Percentiles rank a stretch among this genome's conserved stretches.
Evolutionary conservation across 2,113 vertebrate genomes (phyloP).

Genomic region (Chrysochloris asiatica): DNA sequence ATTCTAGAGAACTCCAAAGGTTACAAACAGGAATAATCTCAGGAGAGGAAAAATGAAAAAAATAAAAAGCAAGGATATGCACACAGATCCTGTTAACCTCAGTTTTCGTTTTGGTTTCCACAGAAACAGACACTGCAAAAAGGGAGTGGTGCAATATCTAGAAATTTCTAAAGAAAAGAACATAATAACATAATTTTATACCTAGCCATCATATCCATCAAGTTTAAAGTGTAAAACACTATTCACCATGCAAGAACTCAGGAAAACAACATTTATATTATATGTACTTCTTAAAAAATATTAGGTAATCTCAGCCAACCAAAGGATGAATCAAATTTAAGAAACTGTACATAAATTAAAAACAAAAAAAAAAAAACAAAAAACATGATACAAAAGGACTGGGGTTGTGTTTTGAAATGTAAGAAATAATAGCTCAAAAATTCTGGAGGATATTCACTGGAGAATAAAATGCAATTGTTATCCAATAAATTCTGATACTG

Average conservation of each 20-base stretch:
- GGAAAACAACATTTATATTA: background rate
- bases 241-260: background rate
- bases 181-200: conserved; percentile 47
- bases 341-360: background rate
- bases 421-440: conserved; percentile 9
- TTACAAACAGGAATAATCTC: background rate
- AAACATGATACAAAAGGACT: background rate
- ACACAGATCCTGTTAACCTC: background rate
- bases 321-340: conserved; percentile 25
- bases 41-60: conserved; percentile 8
- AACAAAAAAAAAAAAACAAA: background rate
- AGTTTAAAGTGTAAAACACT: background rate
- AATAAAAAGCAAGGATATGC: background rate
- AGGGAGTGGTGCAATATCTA: background rate
- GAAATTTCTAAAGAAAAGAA: conserved; percentile 28
- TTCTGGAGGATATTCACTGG: background rate
- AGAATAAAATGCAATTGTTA: background rate
- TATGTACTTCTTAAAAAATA: background rate
- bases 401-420: background rate
- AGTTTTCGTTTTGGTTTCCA: background rate
- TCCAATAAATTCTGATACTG: background rate
- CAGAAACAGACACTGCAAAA: background rate
- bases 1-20: background rate
- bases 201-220: background rate
- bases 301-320: background rate